Conservation (phyloP, 2,888 invertebrate species). For the Platynereis dumerilii region DNA sequence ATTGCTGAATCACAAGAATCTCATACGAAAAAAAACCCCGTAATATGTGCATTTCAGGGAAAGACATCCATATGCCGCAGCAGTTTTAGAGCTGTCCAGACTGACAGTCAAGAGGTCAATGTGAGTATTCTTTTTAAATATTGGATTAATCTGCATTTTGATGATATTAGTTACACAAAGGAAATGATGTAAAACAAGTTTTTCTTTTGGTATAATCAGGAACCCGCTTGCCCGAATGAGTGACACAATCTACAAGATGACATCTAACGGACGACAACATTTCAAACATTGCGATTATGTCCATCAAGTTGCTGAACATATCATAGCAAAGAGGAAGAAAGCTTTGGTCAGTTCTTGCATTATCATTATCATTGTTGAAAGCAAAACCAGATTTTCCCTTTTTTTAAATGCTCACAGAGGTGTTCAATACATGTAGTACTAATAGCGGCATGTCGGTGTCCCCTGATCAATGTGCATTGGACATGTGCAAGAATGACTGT, state of each 20-base stretch:
- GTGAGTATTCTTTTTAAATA: constrained; percentile 1
- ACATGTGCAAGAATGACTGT: too few species aligned
- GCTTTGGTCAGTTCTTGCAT: constrained; percentile 7
- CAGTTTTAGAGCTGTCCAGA: background rate
- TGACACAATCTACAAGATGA: background rate
- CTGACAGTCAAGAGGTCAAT: background rate
- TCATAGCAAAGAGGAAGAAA: background rate
- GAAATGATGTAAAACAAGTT: background rate
- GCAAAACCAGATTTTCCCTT: too few species aligned
- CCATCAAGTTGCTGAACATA: background rate
- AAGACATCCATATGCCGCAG: background rate
- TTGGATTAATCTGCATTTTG: background rate
- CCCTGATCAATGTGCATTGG: too few species aligned
- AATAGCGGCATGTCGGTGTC: too few species aligned
- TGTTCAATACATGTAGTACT: too few species aligned
- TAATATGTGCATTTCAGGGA: background rate
- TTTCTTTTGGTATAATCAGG: too few species aligned
- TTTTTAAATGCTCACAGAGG: too few species aligned
- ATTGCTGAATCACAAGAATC: too few species aligned
- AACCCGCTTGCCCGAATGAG: background rate
- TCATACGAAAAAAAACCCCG: too few species aligned
- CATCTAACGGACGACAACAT: background rate
- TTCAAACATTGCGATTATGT: constrained; percentile 5
- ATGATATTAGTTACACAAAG: background rate
- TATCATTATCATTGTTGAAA: too few species aligned